A percentile compares a stretch with the other conserved stretches of the same genome.
Conservation (phyloP, 2,113 vertebrate genomes). For the Globicephala melas region DNA sequence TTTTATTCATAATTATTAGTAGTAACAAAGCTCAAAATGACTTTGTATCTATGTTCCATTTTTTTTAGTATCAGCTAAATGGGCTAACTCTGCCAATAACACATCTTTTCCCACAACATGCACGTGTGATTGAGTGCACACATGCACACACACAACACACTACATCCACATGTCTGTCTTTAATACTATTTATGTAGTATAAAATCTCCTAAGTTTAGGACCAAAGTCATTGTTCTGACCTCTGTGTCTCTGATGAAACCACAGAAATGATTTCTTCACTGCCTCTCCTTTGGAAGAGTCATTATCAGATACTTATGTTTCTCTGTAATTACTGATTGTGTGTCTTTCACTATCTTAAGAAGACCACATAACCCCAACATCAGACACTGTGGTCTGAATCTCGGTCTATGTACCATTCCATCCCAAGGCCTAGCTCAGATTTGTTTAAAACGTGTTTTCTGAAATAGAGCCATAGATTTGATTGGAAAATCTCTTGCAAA, state of each 20-base stretch:
- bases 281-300: neutral
- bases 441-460: neutral
- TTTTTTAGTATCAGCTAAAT: neutral
- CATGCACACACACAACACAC: too few relatives aligned
- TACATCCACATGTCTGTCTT: accelerated
- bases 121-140: too few relatives aligned
- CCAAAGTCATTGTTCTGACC: neutral
- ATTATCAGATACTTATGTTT: neutral
- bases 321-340: neutral
- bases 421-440: neutral
- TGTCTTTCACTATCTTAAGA: neutral
- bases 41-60: neutral
- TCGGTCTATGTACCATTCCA: neutral
- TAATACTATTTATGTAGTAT: neutral
- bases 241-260: neutral
- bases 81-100: neutral
- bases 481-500: neutral
- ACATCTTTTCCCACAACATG: neutral
- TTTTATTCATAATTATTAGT: neutral
- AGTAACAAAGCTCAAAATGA: neutral
- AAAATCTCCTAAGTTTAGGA: neutral
- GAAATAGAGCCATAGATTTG: neutral
- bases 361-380: neutral
- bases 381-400: neutral
- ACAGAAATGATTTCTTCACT: neutral